phyloP scores from a whole-genome alignment of 2,797 vertebrate genomes.

The Chaunax sp. region DNA sequence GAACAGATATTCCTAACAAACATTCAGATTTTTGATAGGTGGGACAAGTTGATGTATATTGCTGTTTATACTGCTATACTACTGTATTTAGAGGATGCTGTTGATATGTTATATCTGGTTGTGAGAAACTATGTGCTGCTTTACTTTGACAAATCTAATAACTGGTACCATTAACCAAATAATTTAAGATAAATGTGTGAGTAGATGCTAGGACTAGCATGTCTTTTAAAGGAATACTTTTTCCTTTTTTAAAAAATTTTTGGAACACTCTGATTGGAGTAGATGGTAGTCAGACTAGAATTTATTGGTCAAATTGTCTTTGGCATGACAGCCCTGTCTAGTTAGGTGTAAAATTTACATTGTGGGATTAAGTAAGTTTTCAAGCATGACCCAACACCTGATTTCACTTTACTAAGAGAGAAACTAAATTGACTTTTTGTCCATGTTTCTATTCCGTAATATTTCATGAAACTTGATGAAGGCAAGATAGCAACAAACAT shows the following conservation, averaged over 20 bases:
- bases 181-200: too few species aligned
- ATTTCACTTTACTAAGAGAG: too few species aligned
- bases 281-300: too few species aligned
- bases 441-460: not conserved
- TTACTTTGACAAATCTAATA: slow-evolving; percentile 1
- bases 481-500: slow-evolving; percentile 2
- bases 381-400: too few species aligned
- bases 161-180: not conserved
- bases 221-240: not conserved
- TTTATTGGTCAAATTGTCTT: too few species aligned
- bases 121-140: not conserved
- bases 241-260: too few species aligned
- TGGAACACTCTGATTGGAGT: too few species aligned
- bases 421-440: slow-evolving; percentile 1
- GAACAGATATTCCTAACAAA: not conserved
- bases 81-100: not conserved
- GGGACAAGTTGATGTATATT: not conserved
- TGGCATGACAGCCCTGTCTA: too few species aligned
- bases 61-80: not conserved
- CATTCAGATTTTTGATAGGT: not conserved
- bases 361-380: too few species aligned
- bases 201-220: not conserved
- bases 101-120: not conserved
- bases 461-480: not conserved
- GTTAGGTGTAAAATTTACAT: too few species aligned